Base-by-base conservation (phyloP, 2,797 vertebrate species). In the Nannoperca obscura region DNA sequence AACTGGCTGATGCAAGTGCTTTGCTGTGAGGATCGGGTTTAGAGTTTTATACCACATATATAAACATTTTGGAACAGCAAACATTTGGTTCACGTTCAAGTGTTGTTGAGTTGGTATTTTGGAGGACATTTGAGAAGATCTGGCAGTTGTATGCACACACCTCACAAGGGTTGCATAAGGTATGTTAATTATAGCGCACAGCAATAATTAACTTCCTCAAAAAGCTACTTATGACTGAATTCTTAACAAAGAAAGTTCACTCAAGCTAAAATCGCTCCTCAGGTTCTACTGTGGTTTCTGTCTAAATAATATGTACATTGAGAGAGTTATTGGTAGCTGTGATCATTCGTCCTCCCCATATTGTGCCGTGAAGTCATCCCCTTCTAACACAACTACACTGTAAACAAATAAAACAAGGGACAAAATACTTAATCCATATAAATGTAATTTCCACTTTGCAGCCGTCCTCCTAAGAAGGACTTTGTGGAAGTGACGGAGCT, bases 401-500 rank as follows among this genome's bases (percentile, higher is more conserved):
- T 46, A 20, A 50, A 17, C 24, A n/a, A n/a, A 53, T 22, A 12
- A 15, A 38, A 38, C 10, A 38, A 9, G 12, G 54, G 38, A 36
- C 17, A 65, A 30, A 22, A 36, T 58, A 14, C 17, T 19, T 34
- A 30, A 49, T 58, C 49, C 15, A 40, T 24, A 13, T 19, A 32
- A 40, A n/a, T 46, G 8, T 38, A 60, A 40, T 55, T 36, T 19
- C 7, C 2, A 1, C 2, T 38, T 67, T 66, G 57, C 78, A 95
- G 93, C 89, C 97, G 96, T 81, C 87, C 96, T 58, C 97, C 97
- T 14, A 98, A 95, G 71, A 98, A 98, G 87, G 96, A 96, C 86
- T 98, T 97, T 71, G 97, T 99, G 14, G 97, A 99, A 86, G 97
- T 99, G 69, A 99, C 97, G 0, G 98, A 99, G 86, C 94, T 99